Evolutionary conservation across 2,113 vertebrate species (phyloP), one percentile per base, ranked within the genome.

Genomic region (Pelmatolapia mariae): DNA sequence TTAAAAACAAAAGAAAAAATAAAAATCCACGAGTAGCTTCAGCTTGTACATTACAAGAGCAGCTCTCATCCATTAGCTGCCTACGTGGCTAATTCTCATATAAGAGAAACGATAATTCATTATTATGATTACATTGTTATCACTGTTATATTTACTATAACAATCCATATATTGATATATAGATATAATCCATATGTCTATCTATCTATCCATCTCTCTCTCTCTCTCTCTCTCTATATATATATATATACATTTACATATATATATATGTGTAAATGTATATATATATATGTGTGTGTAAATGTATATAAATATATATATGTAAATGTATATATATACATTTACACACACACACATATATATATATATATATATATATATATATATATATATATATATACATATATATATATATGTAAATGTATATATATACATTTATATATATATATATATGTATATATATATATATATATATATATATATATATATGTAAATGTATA

Each of bases 251-350:
- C 3, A 26, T 26, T 3, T 26, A 26, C 57, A 29, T 5, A 29
- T 29, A 29, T 29, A 29, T 29, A 29, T 29, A 29, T 5, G 5
- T 29, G 5, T 5, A 29, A 4, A 29, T 29, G 5, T 29, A 29
- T 2, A 29, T 4, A 29, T 4, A 29, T 2, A 5, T 5, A 26
- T 26, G 3, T 4, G 4, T 26, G 4, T 4, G 4, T 26, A 26
- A 4, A 26, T 26, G 4, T 4, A 26, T 4, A 26, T 26, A 29
- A 5, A 29, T 5, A 29, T 5, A 29, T 1, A 29, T 29, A 29
- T 1, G 5, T 29, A 1, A 5, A 29, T 29, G 5, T 29, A 29
- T 29, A 29, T 29, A 5, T 29, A 29, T 29, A 29, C 4, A 29
- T 4, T 4, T 4, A 29, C 4, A 26, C 4, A 26, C 3, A 26